Conservation (phyloP, 1,140 invertebrate species). For the Diorhabda sublineata region DNA sequence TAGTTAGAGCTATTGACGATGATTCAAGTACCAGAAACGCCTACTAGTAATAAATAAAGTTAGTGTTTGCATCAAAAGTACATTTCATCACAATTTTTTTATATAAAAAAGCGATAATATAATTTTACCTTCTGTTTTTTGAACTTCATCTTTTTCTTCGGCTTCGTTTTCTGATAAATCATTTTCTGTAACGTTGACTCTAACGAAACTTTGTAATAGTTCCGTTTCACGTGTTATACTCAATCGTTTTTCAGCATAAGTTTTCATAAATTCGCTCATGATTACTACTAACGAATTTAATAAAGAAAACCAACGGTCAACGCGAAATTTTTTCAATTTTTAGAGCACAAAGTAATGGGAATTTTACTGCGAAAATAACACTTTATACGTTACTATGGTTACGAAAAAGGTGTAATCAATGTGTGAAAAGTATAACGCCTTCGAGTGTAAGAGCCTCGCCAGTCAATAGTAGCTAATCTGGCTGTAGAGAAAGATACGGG, state of each 20-base stretch:
- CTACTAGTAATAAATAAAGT: no score
- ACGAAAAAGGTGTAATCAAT: slow-evolving; percentile 38
- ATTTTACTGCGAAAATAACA: slow-evolving; percentile 31
- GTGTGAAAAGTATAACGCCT: slow-evolving; percentile 13
- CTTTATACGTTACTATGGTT: slow-evolving; percentile 32
- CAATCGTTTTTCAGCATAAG: slow-evolving; percentile 39
- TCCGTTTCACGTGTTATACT: slow-evolving; percentile 65
- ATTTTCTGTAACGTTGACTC: slow-evolving; percentile 54
- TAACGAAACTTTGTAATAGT: slow-evolving; percentile 69
- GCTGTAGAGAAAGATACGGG: no score
- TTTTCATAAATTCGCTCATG: slow-evolving; percentile 31
- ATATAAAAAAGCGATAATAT: slow-evolving; percentile 9
- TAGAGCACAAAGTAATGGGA: slow-evolving; percentile 4
- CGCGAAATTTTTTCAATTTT: slow-evolving; percentile 9
- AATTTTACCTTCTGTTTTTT: slow-evolving; percentile 42
- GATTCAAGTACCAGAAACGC: no score
- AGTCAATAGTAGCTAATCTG: no score
- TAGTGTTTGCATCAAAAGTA: no score
- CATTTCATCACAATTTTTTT: background rate
- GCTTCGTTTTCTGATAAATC: slow-evolving; percentile 16
- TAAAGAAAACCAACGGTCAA: background rate
- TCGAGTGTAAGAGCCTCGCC: no score
- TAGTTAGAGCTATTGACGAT: no score
- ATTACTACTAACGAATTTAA: slow-evolving; percentile 9
- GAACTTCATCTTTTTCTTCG: slow-evolving; percentile 31